phyloP scores from a whole-genome alignment of 1,140 invertebrate species.

The Lanistes nyassanus region DNA sequence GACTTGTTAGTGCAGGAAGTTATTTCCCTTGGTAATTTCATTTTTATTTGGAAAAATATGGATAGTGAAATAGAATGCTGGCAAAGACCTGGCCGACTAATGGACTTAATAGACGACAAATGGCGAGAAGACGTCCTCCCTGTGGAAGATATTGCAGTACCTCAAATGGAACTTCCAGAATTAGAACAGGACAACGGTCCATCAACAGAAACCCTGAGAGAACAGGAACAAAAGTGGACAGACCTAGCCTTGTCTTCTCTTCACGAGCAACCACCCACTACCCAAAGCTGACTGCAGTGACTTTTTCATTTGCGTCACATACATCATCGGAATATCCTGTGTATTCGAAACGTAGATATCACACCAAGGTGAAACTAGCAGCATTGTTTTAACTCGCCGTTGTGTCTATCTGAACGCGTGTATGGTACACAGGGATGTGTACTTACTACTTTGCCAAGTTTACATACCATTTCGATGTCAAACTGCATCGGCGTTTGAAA shows the following conservation, averaged over 20 bases:
- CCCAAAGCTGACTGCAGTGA: conserved; percentile 35
- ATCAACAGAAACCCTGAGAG: conserved; percentile 86
- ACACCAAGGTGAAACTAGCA: too few relatives aligned
- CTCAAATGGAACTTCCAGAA: conserved; percentile 87
- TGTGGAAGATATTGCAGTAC: conserved; percentile 89
- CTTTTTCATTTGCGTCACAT: too few relatives aligned
- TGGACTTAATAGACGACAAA: conserved; percentile 88
- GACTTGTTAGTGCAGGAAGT: too few relatives aligned
- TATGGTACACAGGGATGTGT: too few relatives aligned
- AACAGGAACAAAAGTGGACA: conserved; percentile 90
- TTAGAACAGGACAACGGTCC: conserved; percentile 94
- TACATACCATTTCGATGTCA: too few relatives aligned
- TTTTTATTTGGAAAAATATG: conserved; percentile 61
- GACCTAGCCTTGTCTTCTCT: conserved; percentile 76
- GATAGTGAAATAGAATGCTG: conserved; percentile 70
- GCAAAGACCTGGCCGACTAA: conserved; percentile 78
- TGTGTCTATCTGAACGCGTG: too few relatives aligned
- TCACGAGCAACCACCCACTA: conserved; percentile 55
- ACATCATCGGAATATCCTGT: too few relatives aligned
- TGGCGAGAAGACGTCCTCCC: conserved; percentile 89
- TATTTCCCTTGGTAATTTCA: too few relatives aligned
- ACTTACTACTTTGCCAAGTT: too few relatives aligned
- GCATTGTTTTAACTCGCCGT: too few relatives aligned
- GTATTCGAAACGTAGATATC: too few relatives aligned
- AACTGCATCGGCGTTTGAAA: too few relatives aligned